Evolutionary conservation across 2,113 vertebrate species (phyloP).

Genomic region (Myiagra hebetior): DNA sequence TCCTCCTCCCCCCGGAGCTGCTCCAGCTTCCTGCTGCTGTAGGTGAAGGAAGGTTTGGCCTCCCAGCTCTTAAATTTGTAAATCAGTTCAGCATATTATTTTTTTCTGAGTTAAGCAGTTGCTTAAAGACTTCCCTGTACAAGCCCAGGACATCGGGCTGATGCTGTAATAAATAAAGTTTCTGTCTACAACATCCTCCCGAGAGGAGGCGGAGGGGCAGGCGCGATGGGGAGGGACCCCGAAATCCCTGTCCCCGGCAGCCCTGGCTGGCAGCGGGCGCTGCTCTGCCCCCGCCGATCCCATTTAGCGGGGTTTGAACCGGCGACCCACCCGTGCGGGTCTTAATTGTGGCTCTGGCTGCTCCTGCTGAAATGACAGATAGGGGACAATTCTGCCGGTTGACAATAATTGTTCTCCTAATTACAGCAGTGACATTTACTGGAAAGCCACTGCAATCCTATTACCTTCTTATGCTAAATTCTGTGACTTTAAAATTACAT

Average conservation of each 20-base stretch:
- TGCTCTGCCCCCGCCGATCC: not conserved
- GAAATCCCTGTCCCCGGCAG: accelerated
- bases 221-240: not conserved
- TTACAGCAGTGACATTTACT: constrained; percentile 68
- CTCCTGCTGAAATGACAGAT: constrained; percentile 47
- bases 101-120: not conserved
- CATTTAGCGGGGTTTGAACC: not conserved
- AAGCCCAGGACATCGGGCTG: not conserved
- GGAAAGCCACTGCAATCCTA: constrained; percentile 52
- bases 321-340: not conserved
- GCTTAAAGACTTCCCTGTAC: accelerated
- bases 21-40: not conserved
- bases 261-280: accelerated
- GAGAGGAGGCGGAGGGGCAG: not conserved
- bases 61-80: not conserved
- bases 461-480: constrained; percentile 38
- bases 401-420: constrained; percentile 70
- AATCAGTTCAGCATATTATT: not conserved
- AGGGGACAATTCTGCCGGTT: constrained; percentile 26
- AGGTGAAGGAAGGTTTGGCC: not conserved
- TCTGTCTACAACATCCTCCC: not conserved
- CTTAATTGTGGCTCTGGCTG: constrained; percentile 33
- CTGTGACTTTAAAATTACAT: not conserved
- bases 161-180: not conserved
- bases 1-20: not conserved